Evolutionary conservation across 2,113 vertebrate genomes (phyloP).

Genomic region (Lethenteron reissneri): DNA sequence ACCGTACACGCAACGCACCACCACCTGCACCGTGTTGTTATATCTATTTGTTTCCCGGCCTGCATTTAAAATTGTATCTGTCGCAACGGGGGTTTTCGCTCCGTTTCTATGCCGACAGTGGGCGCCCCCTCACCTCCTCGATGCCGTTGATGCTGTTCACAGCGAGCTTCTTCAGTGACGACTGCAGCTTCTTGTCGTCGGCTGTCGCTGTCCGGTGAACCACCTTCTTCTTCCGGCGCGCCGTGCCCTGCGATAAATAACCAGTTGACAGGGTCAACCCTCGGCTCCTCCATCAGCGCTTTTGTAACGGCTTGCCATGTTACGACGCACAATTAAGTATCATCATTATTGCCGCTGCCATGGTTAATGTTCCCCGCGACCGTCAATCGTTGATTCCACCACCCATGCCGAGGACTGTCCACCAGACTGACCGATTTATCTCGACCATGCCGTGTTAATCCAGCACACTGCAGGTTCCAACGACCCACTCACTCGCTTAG

Average conservation of each 20-base stretch:
- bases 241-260: conserved; percentile 44
- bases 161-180: conserved; percentile 86
- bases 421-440: background rate
- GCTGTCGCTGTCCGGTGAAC: conserved; percentile 94
- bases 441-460: background rate
- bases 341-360: background rate
- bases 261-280: background rate
- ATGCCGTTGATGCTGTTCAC: conserved; percentile 97
- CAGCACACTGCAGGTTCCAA: too few species aligned
- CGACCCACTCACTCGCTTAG: too few species aligned
- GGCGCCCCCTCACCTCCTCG: conserved; percentile 50
- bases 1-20: too few species aligned
- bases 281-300: background rate
- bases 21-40: too few species aligned
- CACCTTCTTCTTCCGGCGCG: conserved; percentile 98
- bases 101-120: too few species aligned
- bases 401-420: background rate
- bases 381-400: background rate
- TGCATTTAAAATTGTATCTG: too few species aligned
- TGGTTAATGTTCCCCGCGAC: background rate
- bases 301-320: background rate
- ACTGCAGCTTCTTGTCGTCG: conserved; percentile 95
- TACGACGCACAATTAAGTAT: background rate
- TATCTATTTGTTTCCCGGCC: too few species aligned
- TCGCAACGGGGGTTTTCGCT: too few species aligned